A percentile compares a stretch with the other conserved stretches of the same genome.
phyloP scores from a whole-genome alignment of 2,888 invertebrate genomes.

The Priocnemis perturbator region DNA sequence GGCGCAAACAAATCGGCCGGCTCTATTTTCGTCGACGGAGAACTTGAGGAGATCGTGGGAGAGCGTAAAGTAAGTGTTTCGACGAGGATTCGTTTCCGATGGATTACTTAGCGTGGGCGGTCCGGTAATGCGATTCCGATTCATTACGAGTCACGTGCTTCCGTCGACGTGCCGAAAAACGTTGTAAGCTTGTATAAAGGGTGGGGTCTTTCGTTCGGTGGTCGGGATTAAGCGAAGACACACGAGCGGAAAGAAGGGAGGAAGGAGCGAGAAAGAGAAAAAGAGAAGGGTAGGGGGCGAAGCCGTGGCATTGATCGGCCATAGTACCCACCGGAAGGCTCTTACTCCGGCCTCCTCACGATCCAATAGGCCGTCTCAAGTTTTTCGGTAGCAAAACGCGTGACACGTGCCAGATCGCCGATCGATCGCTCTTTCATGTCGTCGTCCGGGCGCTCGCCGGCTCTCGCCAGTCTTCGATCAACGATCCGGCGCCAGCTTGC shows the following conservation, averaged over 20 bases:
- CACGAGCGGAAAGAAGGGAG: background rate
- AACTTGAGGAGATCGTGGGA: background rate
- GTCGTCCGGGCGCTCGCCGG: background rate
- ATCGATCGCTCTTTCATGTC: background rate
- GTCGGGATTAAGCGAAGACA: too few species aligned
- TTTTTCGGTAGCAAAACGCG: conserved; percentile 26
- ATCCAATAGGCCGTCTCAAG: conserved; percentile 37
- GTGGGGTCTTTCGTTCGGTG: too few species aligned
- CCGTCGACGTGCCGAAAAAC: too few species aligned
- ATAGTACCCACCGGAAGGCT: conserved; percentile 37
- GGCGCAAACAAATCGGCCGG: too few species aligned
- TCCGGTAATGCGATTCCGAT: too few species aligned
- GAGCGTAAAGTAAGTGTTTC: background rate
- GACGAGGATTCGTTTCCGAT: too few species aligned
- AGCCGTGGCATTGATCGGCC: conserved; percentile 57
- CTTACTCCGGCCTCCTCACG: conserved; percentile 39
- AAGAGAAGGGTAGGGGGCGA: conserved; percentile 14
- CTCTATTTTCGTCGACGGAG: too few species aligned
- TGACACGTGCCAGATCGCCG: conserved; percentile 4
- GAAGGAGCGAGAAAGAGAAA: conserved; percentile 11
- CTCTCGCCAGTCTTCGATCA: background rate
- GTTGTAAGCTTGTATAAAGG: too few species aligned
- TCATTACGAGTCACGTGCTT: too few species aligned
- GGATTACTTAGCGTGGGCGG: too few species aligned
- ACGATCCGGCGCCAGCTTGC: background rate